Evolutionary conservation across 2,888 invertebrate genomes (phyloP), one percentile per base, ranked within the genome.

Genomic region (Ommatoiulus sabulosus): DNA sequence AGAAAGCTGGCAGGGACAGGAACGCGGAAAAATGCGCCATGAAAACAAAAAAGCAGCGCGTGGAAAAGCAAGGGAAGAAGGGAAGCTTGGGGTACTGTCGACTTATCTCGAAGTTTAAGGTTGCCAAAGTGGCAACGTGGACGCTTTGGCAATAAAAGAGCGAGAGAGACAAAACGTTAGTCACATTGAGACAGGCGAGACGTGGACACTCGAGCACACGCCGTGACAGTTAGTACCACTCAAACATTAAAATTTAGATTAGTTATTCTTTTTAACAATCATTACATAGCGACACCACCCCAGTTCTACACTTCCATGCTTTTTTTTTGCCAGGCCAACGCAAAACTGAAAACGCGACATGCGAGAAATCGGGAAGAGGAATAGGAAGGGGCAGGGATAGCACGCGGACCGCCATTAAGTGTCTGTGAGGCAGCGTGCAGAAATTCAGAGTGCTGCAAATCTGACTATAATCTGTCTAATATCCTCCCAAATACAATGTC

Each of bases 71-170:
- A 87, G 35, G 44, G 48, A 88, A 80, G 80, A 88, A 72, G 84
- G 88, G 88, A 88, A 88, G 72, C 44, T 43, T 43, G 63, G 88
- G 88, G 35, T 88, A 43, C 88, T 88, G 88, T 88, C 88, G 88
- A 88, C 88, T 63, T 88, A 88, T 80, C 35, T 84, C 20, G 88
- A 88, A 84, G 88, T 88, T 88, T 63, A 88, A 43, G 10, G n/a
- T 35, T 52, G 46, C 43, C 24, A 84, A 84, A 84, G 43, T 84
- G 43, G 43, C 12, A 52, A 52, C 52, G 52, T 52, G 52, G 17
- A 52, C 52, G 52, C 52, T 52, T 52, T 52, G 52, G 15, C 15
- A 17, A 52, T 10, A 52, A 35, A 12, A 52, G 52, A 52, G 52
- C 52, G 15, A 52, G 52, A 52, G 52, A 52, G 15, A 52, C 15